Evolutionary conservation across 2,113 vertebrate species (phyloP), one percentile per base, ranked within the genome.

Genomic region (Poicephalus gulielmi): DNA sequence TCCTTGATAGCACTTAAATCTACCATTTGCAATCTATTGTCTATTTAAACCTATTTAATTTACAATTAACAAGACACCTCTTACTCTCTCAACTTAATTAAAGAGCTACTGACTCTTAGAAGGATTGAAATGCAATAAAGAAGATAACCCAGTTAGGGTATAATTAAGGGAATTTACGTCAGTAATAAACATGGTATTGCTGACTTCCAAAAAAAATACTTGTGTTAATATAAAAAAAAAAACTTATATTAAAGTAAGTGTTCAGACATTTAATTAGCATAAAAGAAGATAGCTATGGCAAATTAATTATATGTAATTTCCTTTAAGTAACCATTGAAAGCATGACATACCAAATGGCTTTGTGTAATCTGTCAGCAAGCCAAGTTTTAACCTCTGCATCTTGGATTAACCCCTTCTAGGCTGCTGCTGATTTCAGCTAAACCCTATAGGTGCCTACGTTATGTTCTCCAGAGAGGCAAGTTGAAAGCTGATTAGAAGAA

Each of bases 61-160:
- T 97, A 97, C 96, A 97, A 97, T 98, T 98, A 98, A 98, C 97
- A 95, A 98, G 97, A 95, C 94, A 97, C 95, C 94, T 98, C 96
- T 97, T 97, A 81, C 96, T 97, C 92, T 96, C 94, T 81, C 95
- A 94, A 98, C 91, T 97, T 98, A 98, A 98, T 98, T 98, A 97
- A 97, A 96, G 93, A 95, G 89, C 91, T 97, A 95, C 89, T 94
- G 95, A 96, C 94, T 98, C 96, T 98, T 97, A 96, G 92, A 97
- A 96, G 83, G 92, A 96, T 96, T 97, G 97, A 97, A 98, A 98
- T 90, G 95, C 94, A 96, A 97, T 97, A 97, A 98, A 97, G 96
- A 97, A 97, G 97, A 97, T 98, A 98, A 98, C 95, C 74, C 91
- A 97, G 96, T 96, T 97, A 94, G 92, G 80, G 44, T 97, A 95